Evolutionary conservation across 2,113 vertebrate species (phyloP).

Genomic region (Podocnemis expansa): DNA sequence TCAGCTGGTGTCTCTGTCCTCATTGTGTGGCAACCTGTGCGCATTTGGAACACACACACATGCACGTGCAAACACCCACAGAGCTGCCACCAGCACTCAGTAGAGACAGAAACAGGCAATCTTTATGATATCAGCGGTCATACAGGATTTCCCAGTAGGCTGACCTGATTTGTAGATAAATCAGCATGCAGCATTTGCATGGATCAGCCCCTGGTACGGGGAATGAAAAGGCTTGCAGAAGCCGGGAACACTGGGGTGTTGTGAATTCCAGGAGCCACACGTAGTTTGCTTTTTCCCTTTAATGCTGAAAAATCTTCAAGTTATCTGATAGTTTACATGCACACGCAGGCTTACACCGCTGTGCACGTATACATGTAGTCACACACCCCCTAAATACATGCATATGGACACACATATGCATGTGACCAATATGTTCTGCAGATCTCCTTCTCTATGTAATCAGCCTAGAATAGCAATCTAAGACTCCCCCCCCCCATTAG

Average conservation of each 20-base stretch:
- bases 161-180: rapidly evolving
- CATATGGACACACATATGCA: rapidly evolving
- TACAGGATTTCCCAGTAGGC: background rate
- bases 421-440: background rate
- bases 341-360: background rate
- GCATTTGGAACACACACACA: rapidly evolving
- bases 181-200: background rate
- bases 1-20: no score
- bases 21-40: background rate
- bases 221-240: background rate
- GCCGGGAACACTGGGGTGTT: background rate
- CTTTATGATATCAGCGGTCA: background rate
- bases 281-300: background rate
- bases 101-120: rapidly evolving
- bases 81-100: background rate
- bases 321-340: background rate
- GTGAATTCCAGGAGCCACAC: no score
- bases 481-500: background rate
- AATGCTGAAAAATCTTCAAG: background rate
- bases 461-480: background rate
- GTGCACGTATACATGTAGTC: rapidly evolving
- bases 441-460: background rate
- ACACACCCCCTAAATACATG: rapidly evolving
- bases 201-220: background rate
- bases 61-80: background rate